Evolutionary conservation across 2,113 vertebrate species (phyloP).

Genomic region (Rhea pennata): DNA sequence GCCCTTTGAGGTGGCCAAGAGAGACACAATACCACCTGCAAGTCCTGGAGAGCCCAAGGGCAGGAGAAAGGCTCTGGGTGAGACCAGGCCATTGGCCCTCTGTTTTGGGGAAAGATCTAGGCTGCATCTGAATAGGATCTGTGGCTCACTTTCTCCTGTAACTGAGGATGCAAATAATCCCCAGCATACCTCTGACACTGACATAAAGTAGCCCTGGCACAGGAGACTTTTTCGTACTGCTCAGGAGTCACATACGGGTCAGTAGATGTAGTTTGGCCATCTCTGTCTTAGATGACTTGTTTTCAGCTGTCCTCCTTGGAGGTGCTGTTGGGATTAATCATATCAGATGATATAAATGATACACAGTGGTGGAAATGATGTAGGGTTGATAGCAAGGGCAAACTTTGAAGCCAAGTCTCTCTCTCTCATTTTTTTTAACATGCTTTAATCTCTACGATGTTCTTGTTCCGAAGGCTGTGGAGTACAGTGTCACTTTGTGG

Average conservation of each 20-base stretch:
- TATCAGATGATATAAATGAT: not conserved
- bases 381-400: not conserved
- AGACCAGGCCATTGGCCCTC: not conserved
- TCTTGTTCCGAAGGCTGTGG: not conserved
- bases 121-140: not conserved
- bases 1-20: not conserved
- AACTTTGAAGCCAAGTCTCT: not conserved
- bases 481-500: not conserved
- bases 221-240: not conserved
- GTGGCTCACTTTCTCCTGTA: not conserved
- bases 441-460: not conserved
- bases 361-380: not conserved
- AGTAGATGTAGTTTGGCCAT: accelerated
- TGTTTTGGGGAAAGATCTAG: not conserved
- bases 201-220: not conserved
- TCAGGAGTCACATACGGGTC: accelerated
- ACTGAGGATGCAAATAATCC: not conserved
- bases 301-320: not conserved
- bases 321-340: not conserved
- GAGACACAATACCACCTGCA: accelerated
- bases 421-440: not conserved
- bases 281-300: not conserved
- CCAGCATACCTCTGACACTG: not conserved
- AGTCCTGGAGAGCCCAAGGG: not conserved
- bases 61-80: not conserved